These are phyloP conservation scores for Hippolais icterina DNA, from an alignment of 2,113 vertebrate species.

Conservation along the genomic window DNA sequence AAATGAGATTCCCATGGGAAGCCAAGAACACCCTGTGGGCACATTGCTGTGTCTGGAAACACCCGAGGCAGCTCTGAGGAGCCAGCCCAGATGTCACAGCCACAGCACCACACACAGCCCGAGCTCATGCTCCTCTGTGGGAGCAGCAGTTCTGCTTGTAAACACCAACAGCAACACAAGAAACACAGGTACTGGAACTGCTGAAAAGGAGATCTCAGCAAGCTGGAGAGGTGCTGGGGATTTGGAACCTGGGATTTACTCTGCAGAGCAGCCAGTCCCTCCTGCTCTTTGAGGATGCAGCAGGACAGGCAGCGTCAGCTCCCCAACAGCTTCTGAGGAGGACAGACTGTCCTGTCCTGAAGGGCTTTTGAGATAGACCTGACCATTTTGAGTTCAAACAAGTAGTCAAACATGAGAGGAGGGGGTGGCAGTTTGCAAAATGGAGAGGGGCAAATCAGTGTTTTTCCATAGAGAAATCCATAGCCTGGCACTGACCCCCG, in stretches of 20 bases:
- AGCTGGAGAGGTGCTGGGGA: neutral
- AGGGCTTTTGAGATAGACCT: neutral
- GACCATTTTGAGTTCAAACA: neutral
- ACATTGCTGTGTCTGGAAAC: conserved; percentile 19
- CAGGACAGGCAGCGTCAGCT: neutral
- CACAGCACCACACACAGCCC: neutral
- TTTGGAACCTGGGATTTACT: neutral
- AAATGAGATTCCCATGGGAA: neutral
- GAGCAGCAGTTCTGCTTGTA: conserved; percentile 1
- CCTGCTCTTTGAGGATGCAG: no score
- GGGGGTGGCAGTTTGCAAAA: neutral
- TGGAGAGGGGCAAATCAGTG: neutral
- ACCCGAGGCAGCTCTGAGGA: conserved; percentile 31
- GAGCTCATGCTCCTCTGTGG: neutral
- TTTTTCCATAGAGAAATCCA: neutral
- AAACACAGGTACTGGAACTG: neutral
- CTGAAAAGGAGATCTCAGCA: neutral
- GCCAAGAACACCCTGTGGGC: conserved; percentile 11
- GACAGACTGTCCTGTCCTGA: neutral
- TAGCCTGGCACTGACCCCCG: neutral
- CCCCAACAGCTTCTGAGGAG: neutral
- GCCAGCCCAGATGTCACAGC: conserved; percentile 28
- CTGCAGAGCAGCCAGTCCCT: neutral
- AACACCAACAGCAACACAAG: neutral
- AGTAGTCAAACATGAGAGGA: neutral